phyloP scores from a whole-genome alignment of 2,888 invertebrate species.

The Cryptosula pallasiana region DNA sequence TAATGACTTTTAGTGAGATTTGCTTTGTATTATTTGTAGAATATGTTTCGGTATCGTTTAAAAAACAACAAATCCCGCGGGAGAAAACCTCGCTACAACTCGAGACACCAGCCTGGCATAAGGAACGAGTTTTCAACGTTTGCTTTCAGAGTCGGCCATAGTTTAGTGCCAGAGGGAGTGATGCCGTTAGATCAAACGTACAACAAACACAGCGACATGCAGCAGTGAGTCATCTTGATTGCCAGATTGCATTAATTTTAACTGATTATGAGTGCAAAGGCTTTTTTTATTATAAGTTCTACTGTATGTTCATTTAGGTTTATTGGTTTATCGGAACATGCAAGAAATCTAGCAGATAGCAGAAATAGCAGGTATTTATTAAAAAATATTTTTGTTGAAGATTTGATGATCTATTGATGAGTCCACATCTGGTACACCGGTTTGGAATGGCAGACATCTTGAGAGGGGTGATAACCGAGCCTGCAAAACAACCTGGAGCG shows the following conservation, averaged over 20 bases:
- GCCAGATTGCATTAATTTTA: no score
- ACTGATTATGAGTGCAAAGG: no score
- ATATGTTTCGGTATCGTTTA: not conserved
- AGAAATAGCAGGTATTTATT: no score
- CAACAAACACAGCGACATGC: not conserved
- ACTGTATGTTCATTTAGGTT: no score
- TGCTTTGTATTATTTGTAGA: constrained; percentile 10
- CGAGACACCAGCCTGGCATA: not conserved
- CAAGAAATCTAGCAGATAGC: no score
- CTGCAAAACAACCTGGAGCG: not conserved
- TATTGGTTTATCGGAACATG: no score
- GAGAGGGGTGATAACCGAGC: constrained; percentile 7
- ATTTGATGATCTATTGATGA: constrained; percentile 13
- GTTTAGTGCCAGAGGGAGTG: constrained; percentile 1
- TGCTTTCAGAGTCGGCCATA: constrained; percentile 20
- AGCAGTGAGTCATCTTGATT: not conserved
- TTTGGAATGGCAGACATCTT: constrained; percentile 2
- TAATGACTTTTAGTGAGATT: no score
- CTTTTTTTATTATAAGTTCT: no score
- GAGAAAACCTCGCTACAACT: not conserved
- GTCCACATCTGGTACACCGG: not conserved
- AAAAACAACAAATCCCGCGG: not conserved
- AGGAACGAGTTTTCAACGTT: constrained; percentile 20
- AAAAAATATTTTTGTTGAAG: no score
- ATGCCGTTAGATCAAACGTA: not conserved